A percentile compares a stretch with the other conserved stretches of the same genome.
Conservation (phyloP, 2,888 invertebrate genomes). For the Stratiomys singularior region DNA sequence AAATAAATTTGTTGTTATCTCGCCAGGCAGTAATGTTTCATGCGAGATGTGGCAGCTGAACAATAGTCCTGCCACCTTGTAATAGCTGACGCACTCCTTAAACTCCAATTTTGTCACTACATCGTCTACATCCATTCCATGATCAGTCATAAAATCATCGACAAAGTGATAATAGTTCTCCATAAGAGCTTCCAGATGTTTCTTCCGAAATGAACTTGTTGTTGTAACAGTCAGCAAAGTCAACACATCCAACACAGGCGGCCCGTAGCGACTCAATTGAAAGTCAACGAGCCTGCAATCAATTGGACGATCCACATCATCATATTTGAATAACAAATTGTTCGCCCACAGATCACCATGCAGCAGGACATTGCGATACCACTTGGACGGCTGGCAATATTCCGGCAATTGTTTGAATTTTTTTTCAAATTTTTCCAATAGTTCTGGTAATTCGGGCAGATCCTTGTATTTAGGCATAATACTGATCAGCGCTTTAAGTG, state of each 20-base stretch:
- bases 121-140: constrained; percentile 63
- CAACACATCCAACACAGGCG: constrained; percentile 73
- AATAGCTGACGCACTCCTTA: constrained; percentile 62
- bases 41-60: constrained; percentile 68
- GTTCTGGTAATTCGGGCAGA: constrained; percentile 55
- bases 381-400: constrained; percentile 60
- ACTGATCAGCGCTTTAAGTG: constrained; percentile 59
- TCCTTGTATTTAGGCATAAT: constrained; percentile 58
- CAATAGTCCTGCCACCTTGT: constrained; percentile 68
- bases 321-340: constrained; percentile 65
- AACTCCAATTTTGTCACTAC: constrained; percentile 66
- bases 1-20: constrained; percentile 66
- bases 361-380: constrained; percentile 63
- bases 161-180: constrained; percentile 70
- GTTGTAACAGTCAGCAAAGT: constrained; percentile 67
- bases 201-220: constrained; percentile 63
- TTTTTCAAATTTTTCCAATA: constrained; percentile 57
- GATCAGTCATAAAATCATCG: constrained; percentile 62
- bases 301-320: constrained; percentile 62
- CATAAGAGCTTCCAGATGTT: constrained; percentile 67
- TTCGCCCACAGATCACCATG: constrained; percentile 68
- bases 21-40: constrained; percentile 68
- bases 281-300: constrained; percentile 76
- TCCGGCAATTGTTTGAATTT: constrained; percentile 59
- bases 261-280: constrained; percentile 74